These are phyloP conservation scores for Spodoptera litura DNA, from an alignment of 1,140 invertebrate genomes.

Conservation along the genomic window DNA sequence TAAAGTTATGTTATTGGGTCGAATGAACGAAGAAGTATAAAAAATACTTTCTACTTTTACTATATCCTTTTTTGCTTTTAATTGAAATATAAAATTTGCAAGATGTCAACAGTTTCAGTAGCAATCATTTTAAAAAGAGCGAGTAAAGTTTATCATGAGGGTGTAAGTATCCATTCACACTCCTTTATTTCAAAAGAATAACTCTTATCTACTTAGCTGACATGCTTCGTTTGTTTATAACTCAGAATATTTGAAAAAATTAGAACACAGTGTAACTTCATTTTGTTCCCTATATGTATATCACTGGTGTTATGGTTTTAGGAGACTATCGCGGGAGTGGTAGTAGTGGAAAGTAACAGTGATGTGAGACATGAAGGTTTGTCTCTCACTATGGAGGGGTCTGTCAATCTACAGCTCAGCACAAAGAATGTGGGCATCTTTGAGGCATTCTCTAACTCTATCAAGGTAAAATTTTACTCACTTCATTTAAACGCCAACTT, in stretches of 20 bases:
- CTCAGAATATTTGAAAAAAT: too few relatives aligned
- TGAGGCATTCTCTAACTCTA: slow-evolving; percentile 96
- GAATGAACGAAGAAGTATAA: too few relatives aligned
- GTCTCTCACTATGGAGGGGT: slow-evolving; percentile 93
- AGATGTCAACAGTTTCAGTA: slow-evolving; percentile 90
- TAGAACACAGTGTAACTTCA: too few relatives aligned
- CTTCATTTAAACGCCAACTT: neutral
- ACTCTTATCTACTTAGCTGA: too few relatives aligned
- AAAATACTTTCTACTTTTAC: too few relatives aligned
- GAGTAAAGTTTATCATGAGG: slow-evolving; percentile 94
- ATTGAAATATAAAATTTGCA: neutral
- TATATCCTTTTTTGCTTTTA: too few relatives aligned
- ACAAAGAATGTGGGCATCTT: slow-evolving; percentile 97
- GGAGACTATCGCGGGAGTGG: slow-evolving; percentile 93
- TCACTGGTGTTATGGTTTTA: slow-evolving; percentile 67
- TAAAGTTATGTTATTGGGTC: too few relatives aligned
- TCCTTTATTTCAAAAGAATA: neutral
- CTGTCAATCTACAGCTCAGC: slow-evolving; percentile 96
- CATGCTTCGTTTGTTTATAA: too few relatives aligned
- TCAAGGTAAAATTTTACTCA: slow-evolving; percentile 84
- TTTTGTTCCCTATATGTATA: too few relatives aligned
- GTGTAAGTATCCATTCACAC: slow-evolving; percentile 86
- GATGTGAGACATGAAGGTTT: slow-evolving; percentile 97
- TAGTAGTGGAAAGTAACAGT: slow-evolving; percentile 91
- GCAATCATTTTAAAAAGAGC: slow-evolving; percentile 90